Base-by-base conservation (phyloP, 2,888 invertebrate species). In the Oegoconia quadripuncta region DNA sequence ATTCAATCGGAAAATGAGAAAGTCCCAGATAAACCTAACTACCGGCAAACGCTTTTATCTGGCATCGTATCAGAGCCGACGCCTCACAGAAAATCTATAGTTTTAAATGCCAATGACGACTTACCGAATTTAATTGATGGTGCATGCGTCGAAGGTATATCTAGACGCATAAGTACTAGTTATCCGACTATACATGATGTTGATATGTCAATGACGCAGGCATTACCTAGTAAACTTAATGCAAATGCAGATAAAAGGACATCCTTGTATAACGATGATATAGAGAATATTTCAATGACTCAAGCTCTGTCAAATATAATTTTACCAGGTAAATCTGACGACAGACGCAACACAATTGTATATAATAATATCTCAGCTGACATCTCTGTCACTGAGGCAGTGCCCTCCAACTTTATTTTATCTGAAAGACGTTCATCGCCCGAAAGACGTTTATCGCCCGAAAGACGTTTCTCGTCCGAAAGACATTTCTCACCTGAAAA, bases 61-160 rank as follows among this genome's bases (percentile, higher is more conserved):
- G 48, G 52, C 11, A 20, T 34, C 0, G 33, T 42, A 23, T 12
- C 35, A 5, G 54, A 49, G 3, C 43, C 46, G 26, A 46, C 47
- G 0, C 64, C 62, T 2, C 60, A 68, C 31, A 64, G 74, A 15
- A 79, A 76, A 56, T 72, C 72, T n/a, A 77, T 75, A 35, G 59
- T 74, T 16, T 39, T 78, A 2, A 76, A 82, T 44, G 50, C 59
- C 0, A 59, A 80, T 30, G 78, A 81, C 48, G 81, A 79, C 48
- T 55, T 80, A 13, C 81, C 80, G 0, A 80, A 80, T 48, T 77
- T 79, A 44, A 28, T 60, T 5, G 57, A 60, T 22, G 54, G 60
- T 26, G 35, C 46, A 5, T 46, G 46, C 13, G 37, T 25, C 2
- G 29, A 41, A n/a, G 15, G 26, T 5, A n/a, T 22, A 7, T 29